Evolutionary conservation across 2,888 invertebrate species (phyloP), one percentile per base, ranked within the genome.

Genomic region (Apoderus coryli): DNA sequence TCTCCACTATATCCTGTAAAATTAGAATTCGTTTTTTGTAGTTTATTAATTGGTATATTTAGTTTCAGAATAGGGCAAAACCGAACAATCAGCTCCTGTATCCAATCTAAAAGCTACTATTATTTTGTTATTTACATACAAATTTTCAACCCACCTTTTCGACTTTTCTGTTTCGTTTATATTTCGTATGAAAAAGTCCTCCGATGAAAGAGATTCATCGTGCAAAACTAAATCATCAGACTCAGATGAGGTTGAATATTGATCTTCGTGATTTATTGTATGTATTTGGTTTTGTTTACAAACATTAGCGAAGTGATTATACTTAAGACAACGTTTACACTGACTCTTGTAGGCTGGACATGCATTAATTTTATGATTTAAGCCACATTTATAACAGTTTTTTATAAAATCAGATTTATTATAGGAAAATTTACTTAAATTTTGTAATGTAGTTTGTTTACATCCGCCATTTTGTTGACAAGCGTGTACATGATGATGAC

Each of bases 111-210:
- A 26, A 26, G 14, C 11, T 10, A 26, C 12, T 14, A 12, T 26
- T 26, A 26, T 26, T 26, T 26, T 26, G n/a, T 26, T 26, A 10
- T 26, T 26, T 26, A 26, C 14, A 14, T 13, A 4, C 4, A 26
- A 11, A 26, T 13, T 13, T 26, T 26, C 11, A 12, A 26, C 26
- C 26, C 26, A 11, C 9, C 13, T 14, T 14, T 26, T 10, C 6
- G n/a, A n/a, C n/a, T n/a, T n/a, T n/a, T n/a, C n/a, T n/a, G n/a
- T n/a, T n/a, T n/a, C n/a, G n/a, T n/a, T n/a, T n/a, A n/a, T n/a
- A n/a, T n/a, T n/a, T n/a, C n/a, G n/a, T n/a, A n/a, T n/a, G n/a
- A n/a, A n/a, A n/a, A n/a, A n/a, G n/a, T n/a, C n/a, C n/a, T n/a
- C n/a, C n/a, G n/a, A n/a, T n/a, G n/a, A n/a, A n/a, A n/a, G n/a